A percentile compares a stretch with the other conserved stretches of the same genome.
phyloP scores from a whole-genome alignment of 2,113 vertebrate genomes.

The Pycnonotus jocosus region DNA sequence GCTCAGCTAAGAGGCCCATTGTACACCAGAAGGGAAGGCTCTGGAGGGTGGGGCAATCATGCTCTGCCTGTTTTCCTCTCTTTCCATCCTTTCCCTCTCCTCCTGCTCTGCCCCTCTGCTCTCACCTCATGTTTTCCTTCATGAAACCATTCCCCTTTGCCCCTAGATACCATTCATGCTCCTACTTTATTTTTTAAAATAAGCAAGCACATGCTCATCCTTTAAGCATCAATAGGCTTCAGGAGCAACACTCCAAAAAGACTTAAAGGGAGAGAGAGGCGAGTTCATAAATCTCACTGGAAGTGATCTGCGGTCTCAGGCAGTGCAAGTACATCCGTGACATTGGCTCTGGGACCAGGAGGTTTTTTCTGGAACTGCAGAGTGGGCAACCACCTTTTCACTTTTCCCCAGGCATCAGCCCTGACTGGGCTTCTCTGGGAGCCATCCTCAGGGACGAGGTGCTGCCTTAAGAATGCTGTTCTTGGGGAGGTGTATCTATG shows the following conservation, averaged over 20 bases:
- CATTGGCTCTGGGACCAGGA: accelerated
- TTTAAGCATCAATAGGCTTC: not conserved
- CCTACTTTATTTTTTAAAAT: not conserved
- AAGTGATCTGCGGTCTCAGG: accelerated
- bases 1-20: constrained; percentile 21
- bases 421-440: not conserved
- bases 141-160: not conserved
- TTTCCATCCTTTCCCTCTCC: not conserved
- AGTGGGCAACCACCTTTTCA: not conserved
- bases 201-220: not conserved
- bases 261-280: not conserved
- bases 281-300: not conserved
- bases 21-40: not conserved
- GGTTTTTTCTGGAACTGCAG: accelerated
- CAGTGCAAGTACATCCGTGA: accelerated
- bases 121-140: not conserved
- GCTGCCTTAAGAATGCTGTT: not conserved
- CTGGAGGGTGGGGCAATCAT: accelerated
- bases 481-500: accelerated
- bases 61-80: not conserved
- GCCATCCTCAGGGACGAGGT: not conserved
- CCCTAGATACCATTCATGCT: accelerated
- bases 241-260: not conserved
- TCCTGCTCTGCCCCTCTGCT: not conserved
- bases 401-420: too few species aligned